phyloP scores from a whole-genome alignment of 2,888 invertebrate species.

The Neoitamus cyanurus region DNA sequence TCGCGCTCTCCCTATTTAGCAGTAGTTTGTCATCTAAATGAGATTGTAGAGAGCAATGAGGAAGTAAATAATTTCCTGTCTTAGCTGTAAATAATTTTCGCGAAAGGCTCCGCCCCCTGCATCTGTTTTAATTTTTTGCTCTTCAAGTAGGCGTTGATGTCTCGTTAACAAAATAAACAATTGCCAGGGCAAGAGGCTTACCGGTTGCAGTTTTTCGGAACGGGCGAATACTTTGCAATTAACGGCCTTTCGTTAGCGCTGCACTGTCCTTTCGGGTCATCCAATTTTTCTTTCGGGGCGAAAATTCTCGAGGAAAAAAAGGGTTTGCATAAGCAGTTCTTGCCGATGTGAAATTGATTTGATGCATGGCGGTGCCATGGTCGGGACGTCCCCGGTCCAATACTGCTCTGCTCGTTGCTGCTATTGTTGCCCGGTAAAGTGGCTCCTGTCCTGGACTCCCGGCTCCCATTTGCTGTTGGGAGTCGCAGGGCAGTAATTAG shows the following conservation, averaged over 20 bases:
- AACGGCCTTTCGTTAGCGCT: conserved; percentile 49
- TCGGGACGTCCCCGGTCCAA: no score
- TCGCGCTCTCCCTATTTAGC: conserved; percentile 47
- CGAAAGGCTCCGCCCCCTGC: conserved; percentile 50
- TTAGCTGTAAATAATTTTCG: conserved; percentile 51
- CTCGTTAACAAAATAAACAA: conserved; percentile 54
- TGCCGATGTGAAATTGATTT: conserved; percentile 44
- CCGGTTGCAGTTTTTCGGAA: conserved; percentile 52
- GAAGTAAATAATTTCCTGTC: conserved; percentile 52
- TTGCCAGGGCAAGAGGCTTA: conserved; percentile 46
- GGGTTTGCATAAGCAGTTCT: conserved; percentile 41
- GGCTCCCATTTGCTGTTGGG: background rate
- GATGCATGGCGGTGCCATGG: conserved; percentile 40
- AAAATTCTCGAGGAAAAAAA: conserved; percentile 22
- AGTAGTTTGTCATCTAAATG: conserved; percentile 45
- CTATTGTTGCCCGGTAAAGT: background rate
- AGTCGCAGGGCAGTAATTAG: conserved; percentile 32
- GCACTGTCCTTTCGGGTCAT: conserved; percentile 43
- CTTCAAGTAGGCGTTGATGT: conserved; percentile 53
- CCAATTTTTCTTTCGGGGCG: conserved; percentile 38
- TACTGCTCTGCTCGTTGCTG: background rate
- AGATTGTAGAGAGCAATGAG: conserved; percentile 42
- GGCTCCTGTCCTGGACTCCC: background rate
- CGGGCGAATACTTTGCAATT: conserved; percentile 48
- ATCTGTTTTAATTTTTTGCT: conserved; percentile 48